Base-by-base conservation (phyloP, 2,888 invertebrate species). In the Eledone cirrhosa region DNA sequence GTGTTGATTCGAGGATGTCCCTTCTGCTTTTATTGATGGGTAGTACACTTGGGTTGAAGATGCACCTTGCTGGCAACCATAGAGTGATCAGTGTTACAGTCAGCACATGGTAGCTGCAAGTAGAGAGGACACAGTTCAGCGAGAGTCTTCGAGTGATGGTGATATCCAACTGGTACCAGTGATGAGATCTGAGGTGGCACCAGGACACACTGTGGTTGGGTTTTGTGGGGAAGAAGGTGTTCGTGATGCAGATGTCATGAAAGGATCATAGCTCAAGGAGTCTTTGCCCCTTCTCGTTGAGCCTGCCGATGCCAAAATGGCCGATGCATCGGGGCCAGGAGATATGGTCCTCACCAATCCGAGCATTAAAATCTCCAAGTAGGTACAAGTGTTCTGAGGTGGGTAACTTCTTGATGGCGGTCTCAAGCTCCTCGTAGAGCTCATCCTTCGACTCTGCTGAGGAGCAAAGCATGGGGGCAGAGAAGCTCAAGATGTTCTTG, bases 291-390 rank as follows among this genome's bases (percentile, higher is more conserved):
- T 81, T 81, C 29, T 79, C 79, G 67, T 80, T 80, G 1, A 75
- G 1, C 77, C 67, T 77, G 0, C 80, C 80, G 22, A 76, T 63
- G 19, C 78, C 67, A 48, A 72, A 77, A 67, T 78, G 53, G 16
- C 80, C 80, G 24, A 81, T 14, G 72, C 77, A 77, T 13, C 4
- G 11, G 14, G 77, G 67, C 78, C 81, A 80, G 24, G 75, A 47
- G 41, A 1, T 14, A 41, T 77, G 65, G 75, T 77, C 81, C 7
- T 48, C 33, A 8, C 81, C 78, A 5, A 80, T 74, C 27, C 80
- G 27, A 53, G 78, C 80, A 63, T 78, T 80, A 24, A 80, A 78
- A 75, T 80, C 78, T 33, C 81, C n/a, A n/a, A n/a, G n/a, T n/a
- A n/a, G n/a, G n/a, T n/a, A n/a, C n/a, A n/a, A n/a, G n/a, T n/a